Evolutionary conservation across 2,113 vertebrate species (phyloP).

Genomic region (Eurypyga helias): DNA sequence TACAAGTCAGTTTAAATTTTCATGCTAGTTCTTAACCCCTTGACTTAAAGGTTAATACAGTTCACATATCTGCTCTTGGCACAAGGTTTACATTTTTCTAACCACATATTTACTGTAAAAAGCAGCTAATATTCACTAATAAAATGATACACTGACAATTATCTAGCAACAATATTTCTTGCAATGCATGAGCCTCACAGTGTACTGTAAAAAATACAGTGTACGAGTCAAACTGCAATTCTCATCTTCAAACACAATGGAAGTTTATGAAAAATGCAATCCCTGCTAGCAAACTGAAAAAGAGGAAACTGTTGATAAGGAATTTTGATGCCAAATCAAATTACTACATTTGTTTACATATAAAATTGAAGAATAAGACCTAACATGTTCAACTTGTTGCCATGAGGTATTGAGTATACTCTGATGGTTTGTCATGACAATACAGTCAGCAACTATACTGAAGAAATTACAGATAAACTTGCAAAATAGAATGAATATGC

Average conservation of each 20-base stretch:
- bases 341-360: background rate
- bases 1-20: background rate
- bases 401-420: background rate
- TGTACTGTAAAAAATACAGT: background rate
- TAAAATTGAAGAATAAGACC: conserved; percentile 3
- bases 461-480: background rate
- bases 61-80: conserved; percentile 38
- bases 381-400: background rate
- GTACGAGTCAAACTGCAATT: background rate
- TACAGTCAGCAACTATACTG: background rate
- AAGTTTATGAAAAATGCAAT: conserved; percentile 1
- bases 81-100: conserved; percentile 18
- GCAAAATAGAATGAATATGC: background rate
- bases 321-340: conserved; percentile 6
- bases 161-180: background rate
- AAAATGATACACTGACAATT: background rate
- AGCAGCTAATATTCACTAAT: conserved; percentile 23
- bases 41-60: background rate
- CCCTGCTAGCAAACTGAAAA: background rate
- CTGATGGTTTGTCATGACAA: background rate
- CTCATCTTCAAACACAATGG: background rate
- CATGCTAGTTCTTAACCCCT: background rate
- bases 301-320: background rate
- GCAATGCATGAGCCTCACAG: background rate
- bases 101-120: conserved; percentile 16